A percentile compares a stretch with the other conserved stretches of the same genome.
phyloP scores from a whole-genome alignment of 30 jellyfish, hydroid and myxozoan species.

The Mastigias papua region DNA sequence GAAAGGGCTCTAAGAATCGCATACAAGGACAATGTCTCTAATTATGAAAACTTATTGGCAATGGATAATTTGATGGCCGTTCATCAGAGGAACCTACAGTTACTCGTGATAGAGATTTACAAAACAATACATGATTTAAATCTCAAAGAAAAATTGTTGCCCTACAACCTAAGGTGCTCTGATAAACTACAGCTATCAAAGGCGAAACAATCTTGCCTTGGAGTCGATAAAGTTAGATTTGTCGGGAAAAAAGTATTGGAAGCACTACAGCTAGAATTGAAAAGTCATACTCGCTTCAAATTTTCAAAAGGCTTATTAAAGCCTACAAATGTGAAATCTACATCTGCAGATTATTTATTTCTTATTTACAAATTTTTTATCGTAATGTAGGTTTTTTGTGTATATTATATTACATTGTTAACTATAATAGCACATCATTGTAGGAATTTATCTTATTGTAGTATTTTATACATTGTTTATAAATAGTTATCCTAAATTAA shows the following conservation, averaged over 20 bases:
- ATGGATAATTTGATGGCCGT: constrained; percentile 3
- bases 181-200: neutral
- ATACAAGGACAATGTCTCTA: neutral
- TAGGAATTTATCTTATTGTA: neutral
- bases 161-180: constrained; percentile 7
- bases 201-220: neutral
- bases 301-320: neutral
- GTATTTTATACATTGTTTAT: neutral
- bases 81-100: constrained; percentile 44
- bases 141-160: neutral
- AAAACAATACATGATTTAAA: constrained; percentile 9
- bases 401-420: neutral
- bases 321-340: too few species aligned
- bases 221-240: neutral
- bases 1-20: constrained; percentile 2
- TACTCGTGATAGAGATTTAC: constrained; percentile 37
- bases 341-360: too few species aligned
- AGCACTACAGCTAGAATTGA: neutral
- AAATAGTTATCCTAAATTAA: too few species aligned
- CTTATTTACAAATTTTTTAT: too few species aligned
- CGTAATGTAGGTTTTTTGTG: neutral
- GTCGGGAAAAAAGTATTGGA: neutral
- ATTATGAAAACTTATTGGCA: neutral
- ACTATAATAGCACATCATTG: too few species aligned
- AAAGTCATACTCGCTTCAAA: neutral